Evolutionary conservation across 2,113 vertebrate genomes (phyloP).

Genomic region (Agelaius tricolor): DNA sequence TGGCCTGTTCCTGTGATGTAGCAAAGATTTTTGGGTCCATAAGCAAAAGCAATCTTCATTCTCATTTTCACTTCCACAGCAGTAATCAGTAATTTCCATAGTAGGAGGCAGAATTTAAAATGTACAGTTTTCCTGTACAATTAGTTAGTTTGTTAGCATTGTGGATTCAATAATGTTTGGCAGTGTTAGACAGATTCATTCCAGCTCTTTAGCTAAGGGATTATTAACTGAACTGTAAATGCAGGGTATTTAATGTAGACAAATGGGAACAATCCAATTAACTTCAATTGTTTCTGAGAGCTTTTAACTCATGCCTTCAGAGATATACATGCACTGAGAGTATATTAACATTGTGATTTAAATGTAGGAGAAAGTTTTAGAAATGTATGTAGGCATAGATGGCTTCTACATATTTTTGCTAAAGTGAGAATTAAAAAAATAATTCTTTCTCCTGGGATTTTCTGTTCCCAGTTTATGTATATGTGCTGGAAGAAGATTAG

Average conservation of each 20-base stretch:
- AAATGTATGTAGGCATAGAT: neutral
- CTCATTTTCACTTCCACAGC: neutral
- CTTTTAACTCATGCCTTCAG: constrained; percentile 9
- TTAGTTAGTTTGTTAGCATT: neutral
- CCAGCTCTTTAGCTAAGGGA: neutral
- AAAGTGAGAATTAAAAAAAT: neutral
- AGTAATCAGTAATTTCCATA: neutral
- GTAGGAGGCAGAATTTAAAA: neutral
- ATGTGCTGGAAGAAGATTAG: neutral
- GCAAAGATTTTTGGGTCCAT: neutral
- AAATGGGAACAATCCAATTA: constrained; percentile 7
- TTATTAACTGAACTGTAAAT: constrained; percentile 22
- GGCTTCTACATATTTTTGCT: neutral
- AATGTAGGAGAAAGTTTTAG: neutral
- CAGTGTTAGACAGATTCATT: neutral
- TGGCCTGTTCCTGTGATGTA: neutral
- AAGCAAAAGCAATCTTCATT: neutral
- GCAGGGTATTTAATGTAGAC: neutral
- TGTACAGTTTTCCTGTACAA: neutral
- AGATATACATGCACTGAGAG: neutral
- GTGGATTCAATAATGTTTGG: neutral
- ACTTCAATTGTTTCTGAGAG: constrained; percentile 1
- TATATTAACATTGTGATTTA: neutral
- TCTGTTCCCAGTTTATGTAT: neutral
- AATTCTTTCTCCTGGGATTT: neutral